These are phyloP conservation scores for Hirtodrosophila alboralis DNA, from an alignment of 2,888 invertebrate species.

Conservation along the genomic window DNA sequence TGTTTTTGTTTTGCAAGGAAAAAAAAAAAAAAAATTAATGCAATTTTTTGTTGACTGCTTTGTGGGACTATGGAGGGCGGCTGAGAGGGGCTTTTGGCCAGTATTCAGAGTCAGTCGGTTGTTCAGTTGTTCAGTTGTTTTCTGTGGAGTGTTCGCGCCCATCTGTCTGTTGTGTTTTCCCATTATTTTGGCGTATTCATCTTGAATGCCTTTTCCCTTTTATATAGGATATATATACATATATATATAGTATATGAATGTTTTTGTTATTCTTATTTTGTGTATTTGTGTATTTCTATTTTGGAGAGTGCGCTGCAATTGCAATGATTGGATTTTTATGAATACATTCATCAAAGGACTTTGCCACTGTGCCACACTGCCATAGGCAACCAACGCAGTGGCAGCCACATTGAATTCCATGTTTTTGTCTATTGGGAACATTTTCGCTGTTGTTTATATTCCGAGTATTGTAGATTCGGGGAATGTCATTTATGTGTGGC, in stretches of 20 bases:
- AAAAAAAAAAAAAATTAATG: constrained; percentile 75
- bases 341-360: constrained; percentile 77
- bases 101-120: constrained; percentile 38
- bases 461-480: no score
- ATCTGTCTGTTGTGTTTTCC: constrained; percentile 70
- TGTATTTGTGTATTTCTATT: constrained; percentile 43
- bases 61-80: constrained; percentile 4
- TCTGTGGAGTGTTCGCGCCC: constrained; percentile 46
- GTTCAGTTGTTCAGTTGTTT: constrained; percentile 21
- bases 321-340: constrained; percentile 81
- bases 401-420: constrained; percentile 14
- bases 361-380: constrained; percentile 22
- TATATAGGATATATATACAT: no score
- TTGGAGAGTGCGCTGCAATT: constrained; percentile 66
- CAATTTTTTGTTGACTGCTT: constrained; percentile 67
- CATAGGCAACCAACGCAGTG: no score
- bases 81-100: constrained; percentile 1
- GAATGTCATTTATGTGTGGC: no score
- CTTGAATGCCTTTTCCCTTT: constrained; percentile 59
- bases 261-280: constrained; percentile 18
- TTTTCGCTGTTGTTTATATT: no score
- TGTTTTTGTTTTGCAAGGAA: constrained; percentile 63
- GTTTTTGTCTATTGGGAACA: no score
- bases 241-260: no score
- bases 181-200: constrained; percentile 77